These are phyloP conservation scores for Melipona bicolor DNA, from an alignment of 2,888 invertebrate genomes.

Conservation along the genomic window DNA sequence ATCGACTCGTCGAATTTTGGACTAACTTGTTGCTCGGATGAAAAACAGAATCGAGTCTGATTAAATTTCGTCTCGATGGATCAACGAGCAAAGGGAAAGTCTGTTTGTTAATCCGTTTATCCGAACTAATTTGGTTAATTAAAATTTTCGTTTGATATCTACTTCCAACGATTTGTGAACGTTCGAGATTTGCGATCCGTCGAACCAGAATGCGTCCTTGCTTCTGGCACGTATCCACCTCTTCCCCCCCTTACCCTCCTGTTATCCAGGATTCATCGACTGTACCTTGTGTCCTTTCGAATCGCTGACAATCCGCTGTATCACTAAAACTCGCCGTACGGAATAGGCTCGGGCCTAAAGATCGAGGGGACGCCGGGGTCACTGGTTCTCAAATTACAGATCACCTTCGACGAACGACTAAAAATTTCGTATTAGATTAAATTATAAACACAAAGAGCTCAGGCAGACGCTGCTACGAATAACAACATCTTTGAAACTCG, in stretches of 20 bases:
- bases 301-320: constrained; percentile 38
- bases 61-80: background rate
- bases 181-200: background rate
- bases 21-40: background rate
- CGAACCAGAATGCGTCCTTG: constrained; percentile 19
- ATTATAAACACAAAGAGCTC: no score
- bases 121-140: background rate
- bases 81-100: background rate
- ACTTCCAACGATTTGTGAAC: background rate
- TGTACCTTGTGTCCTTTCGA: constrained; percentile 32
- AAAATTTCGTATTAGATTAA: no score
- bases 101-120: background rate
- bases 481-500: background rate
- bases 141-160: background rate
- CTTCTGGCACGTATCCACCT: constrained; percentile 36
- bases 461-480: background rate
- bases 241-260: background rate
- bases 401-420: background rate
- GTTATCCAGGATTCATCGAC: constrained; percentile 33
- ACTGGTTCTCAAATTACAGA: constrained; percentile 31
- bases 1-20: background rate
- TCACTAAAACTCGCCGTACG: constrained; percentile 44
- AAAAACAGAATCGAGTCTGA: background rate
- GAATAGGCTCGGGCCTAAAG: constrained; percentile 18
- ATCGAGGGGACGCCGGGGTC: background rate